Base-by-base conservation (phyloP, 2,888 invertebrate genomes). In the Nysson spinosus region DNA sequence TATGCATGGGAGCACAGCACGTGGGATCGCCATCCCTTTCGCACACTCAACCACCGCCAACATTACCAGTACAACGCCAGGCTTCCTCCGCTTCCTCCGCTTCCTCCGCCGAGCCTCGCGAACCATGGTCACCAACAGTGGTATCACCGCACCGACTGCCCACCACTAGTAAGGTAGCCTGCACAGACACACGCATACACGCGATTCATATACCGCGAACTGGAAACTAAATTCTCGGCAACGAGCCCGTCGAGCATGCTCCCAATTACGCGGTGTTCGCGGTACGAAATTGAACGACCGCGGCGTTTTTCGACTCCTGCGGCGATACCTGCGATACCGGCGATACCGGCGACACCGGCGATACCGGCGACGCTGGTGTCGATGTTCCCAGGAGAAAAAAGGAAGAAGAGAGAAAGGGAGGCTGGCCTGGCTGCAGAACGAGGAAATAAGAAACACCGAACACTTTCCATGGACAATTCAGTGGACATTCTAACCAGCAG, bases 1-100 rank as follows among this genome's bases (percentile, higher is more conserved):
- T 83, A 84, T 84, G 83, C 84, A 84, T 85, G 85, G 82, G 81
- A 85, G 84, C 78, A 79, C 73, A 83, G 83, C 84, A 84, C 80
- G 82, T 84, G 85, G 83, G 76, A 82, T 81, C 78, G 75, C 70
- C 77, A 76, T 78, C 82, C 72, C 78, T 79, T 78, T 72, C 69
- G 68, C 65, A 42, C 65, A 61, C 73, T 54, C 50, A 55, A 47
- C 58, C 52, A 51, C 43, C 52, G 35, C 49, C 63, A 37, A 67
- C 69, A 68, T 52, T 50, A 56, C 51, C 56, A 35, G 51, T 52
- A 63, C 58, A 65, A 51, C 57, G 51, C 49, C 37, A 42, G 46
- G 46, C 47, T 51, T 58, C 60, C 63, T 40, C 64, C 20, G 50
- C 39, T 44, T 20, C 47, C 35, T 34, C 49, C 63, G 22, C 44